Conservation (phyloP, 1,140 invertebrate species). For the Luehdorfia chinensis region DNA sequence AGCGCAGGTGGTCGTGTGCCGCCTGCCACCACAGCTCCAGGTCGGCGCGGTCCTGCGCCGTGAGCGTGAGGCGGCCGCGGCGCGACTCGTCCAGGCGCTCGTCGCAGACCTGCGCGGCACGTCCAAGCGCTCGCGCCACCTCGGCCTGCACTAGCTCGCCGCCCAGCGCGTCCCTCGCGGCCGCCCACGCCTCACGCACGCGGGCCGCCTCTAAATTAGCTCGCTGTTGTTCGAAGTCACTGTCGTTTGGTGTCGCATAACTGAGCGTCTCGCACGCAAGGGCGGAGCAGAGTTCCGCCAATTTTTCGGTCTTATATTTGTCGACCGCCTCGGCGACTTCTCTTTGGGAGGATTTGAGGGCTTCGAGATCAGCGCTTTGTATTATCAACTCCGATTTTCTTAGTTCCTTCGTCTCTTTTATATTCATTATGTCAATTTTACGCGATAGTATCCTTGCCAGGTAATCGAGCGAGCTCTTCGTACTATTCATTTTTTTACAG, state of each 20-base stretch:
- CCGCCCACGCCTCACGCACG: slow-evolving; percentile 82
- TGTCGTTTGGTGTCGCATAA: slow-evolving; percentile 66
- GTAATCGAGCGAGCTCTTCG: slow-evolving; percentile 79
- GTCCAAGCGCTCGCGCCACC: slow-evolving; percentile 83
- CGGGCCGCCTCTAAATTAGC: slow-evolving; percentile 58
- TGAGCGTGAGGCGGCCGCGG: slow-evolving; percentile 74
- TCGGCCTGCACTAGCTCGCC: slow-evolving; percentile 85
- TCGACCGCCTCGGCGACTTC: slow-evolving; percentile 80
- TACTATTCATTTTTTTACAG: slow-evolving; percentile 73
- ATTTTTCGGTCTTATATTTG: slow-evolving; percentile 82
- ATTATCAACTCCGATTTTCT: slow-evolving; percentile 52
- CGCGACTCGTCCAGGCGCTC: slow-evolving; percentile 72
- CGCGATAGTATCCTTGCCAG: slow-evolving; percentile 81
- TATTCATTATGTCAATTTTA: slow-evolving; percentile 74
- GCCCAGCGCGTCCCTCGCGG: slow-evolving; percentile 83
- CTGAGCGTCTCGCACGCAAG: slow-evolving; percentile 82
- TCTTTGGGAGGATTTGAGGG: slow-evolving; percentile 79
- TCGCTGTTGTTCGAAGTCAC: slow-evolving; percentile 53
- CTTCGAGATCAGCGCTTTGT: slow-evolving; percentile 75
- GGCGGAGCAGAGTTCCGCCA: slow-evolving; percentile 81
- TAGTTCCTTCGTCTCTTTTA: slow-evolving; percentile 36
- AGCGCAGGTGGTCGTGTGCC: slow-evolving; percentile 81
- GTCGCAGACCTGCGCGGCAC: slow-evolving; percentile 82
- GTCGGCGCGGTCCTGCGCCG: slow-evolving; percentile 79
- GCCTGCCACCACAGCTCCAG: slow-evolving; percentile 84